Evolutionary conservation across 2,113 vertebrate genomes (phyloP), one percentile per base, ranked within the genome.

Genomic region (Myotis yumanensis): DNA sequence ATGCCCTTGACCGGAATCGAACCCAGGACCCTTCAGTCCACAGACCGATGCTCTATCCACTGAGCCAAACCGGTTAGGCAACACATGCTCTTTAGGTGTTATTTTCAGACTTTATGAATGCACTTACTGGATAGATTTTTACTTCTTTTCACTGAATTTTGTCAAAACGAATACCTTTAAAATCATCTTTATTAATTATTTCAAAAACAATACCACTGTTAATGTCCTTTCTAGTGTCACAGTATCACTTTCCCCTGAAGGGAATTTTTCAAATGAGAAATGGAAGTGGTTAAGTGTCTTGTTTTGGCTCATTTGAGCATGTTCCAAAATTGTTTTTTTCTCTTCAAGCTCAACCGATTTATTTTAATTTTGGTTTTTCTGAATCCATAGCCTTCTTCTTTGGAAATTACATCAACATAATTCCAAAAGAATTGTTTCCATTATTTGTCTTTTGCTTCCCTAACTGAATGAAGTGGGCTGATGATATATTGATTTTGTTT

Each of bases 201-300:
- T 57, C 35, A 73, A 64, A 94, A 81, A 73, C 43, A 73, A 32
- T 73, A 12, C 52, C 64, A 73, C 54, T 66, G 46, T 66, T 86
- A 52, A 35, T 81, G 46, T 37, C 48, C 68, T 86, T 91, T 80
- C 35, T 73, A 72, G 64, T 66, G 86, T 73, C 28, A 37, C 54
- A 46, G 37, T 32, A 81, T 91, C 30, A 32, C 18, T 72, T 77
- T 72, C 43, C 40, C 22, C 8, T 46, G 25, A 86, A 46, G 46
- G 37, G 18, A 57, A 57, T 81, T 81, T 91, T 91, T 75, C 73
- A 80, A 35, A 86, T 75, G 46, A 73, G 48, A 80, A 81, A 95
- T 37, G 35, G 68, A 86, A 64, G 68, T 18, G 46, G 10, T 54
- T 81, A 54, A 64, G 35, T 37, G 46, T 68, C 30, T 66, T 7